Percentiles rank a stretch among this genome's conserved stretches.
Evolutionary conservation across 2,113 vertebrate species (phyloP).

Genomic region (Ciconia stormi): DNA sequence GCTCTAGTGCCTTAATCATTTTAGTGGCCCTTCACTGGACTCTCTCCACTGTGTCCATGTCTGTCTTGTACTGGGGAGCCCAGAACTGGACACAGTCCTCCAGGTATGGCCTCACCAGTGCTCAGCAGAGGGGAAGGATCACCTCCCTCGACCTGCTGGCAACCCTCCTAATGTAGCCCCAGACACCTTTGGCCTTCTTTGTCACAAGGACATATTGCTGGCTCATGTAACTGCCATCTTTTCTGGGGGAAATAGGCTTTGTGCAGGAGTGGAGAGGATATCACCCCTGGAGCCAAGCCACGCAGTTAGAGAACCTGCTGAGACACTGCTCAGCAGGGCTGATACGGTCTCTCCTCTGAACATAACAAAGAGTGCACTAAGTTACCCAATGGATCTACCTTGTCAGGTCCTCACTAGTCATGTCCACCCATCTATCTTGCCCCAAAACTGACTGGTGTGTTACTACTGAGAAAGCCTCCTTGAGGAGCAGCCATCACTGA

Average conservation of each 20-base stretch:
- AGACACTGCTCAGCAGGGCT: not conserved
- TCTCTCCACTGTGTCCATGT: not conserved
- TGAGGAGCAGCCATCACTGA: not conserved
- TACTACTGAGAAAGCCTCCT: not conserved
- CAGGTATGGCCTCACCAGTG: not conserved
- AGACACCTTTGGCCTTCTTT: not conserved
- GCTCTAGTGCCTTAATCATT: not conserved
- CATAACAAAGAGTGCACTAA: accelerated
- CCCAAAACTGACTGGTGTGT: not conserved
- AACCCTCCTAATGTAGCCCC: not conserved
- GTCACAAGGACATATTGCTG: not conserved
- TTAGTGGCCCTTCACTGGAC: not conserved
- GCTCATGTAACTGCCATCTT: not conserved
- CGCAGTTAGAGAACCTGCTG: not conserved
- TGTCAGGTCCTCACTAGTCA: not conserved
- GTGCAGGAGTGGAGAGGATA: not conserved
- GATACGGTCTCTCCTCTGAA: not conserved
- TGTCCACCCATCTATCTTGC: not conserved
- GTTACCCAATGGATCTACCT: not conserved
- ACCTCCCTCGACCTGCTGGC: not conserved
- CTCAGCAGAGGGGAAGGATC: not conserved
- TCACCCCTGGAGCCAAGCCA: not conserved
- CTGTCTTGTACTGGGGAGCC: not conserved
- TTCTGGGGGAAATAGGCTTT: not conserved
- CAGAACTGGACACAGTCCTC: not conserved